These are phyloP conservation scores for Monochamus alternatus DNA, from an alignment of 2,888 invertebrate genomes.

Conservation along the genomic window DNA sequence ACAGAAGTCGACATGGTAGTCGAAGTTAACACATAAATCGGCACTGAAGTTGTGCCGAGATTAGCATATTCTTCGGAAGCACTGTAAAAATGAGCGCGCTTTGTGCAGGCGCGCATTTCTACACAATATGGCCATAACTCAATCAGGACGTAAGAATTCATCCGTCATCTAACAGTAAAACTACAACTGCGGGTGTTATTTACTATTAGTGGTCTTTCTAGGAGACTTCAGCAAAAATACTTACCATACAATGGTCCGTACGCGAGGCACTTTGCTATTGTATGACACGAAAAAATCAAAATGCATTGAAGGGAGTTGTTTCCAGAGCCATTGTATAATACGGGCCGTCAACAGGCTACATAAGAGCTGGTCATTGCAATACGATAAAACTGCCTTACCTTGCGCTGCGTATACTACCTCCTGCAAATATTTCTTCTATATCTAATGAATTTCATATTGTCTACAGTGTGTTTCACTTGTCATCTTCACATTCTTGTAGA, in stretches of 20 bases:
- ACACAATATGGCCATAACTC: slow-evolving; percentile 56
- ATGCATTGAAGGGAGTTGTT: slow-evolving; percentile 42
- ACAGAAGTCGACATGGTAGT: slow-evolving; percentile 36
- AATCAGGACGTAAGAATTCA: slow-evolving; percentile 56
- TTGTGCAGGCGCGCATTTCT: slow-evolving; percentile 45
- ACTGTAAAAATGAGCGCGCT: slow-evolving; percentile 43
- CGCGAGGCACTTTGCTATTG: slow-evolving; percentile 49
- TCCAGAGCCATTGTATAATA: slow-evolving; percentile 39
- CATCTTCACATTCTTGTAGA: no score
- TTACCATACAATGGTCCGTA: slow-evolving; percentile 55
- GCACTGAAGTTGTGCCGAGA: slow-evolving; percentile 48
- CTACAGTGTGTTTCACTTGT: no score
- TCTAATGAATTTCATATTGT: no score
- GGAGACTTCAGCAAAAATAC: slow-evolving; percentile 51
- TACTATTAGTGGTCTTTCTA: slow-evolving; percentile 53
- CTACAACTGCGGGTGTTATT: slow-evolving; percentile 56
- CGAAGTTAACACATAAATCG: slow-evolving; percentile 50
- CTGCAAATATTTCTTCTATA: no score
- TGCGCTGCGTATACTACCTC: not conserved
- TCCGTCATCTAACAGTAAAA: slow-evolving; percentile 58
- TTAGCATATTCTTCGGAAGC: slow-evolving; percentile 53
- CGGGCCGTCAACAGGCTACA: slow-evolving; percentile 17
- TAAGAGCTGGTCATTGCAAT: not conserved
- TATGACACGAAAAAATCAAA: slow-evolving; percentile 43
- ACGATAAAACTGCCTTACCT: not conserved